phyloP scores from a whole-genome alignment of 2,888 invertebrate genomes.

The Helicoverpa assulta region DNA sequence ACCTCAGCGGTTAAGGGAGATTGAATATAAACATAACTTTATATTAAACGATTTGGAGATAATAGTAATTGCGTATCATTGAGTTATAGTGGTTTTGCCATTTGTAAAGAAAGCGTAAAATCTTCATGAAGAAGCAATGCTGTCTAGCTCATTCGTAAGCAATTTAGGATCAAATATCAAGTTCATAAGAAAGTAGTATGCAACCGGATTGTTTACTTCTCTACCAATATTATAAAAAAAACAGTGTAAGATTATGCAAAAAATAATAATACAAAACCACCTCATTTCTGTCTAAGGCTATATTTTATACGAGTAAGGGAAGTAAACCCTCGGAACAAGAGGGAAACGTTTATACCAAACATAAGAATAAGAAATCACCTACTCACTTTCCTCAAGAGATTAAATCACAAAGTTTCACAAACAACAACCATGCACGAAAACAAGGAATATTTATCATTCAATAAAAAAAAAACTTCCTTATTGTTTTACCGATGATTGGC shows the following conservation, averaged over 20 bases:
- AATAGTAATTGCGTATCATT: neutral
- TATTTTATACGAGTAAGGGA: too few relatives aligned
- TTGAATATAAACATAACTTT: slow-evolving; percentile 6
- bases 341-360: neutral
- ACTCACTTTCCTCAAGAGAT: slow-evolving; percentile 7
- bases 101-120: too few relatives aligned
- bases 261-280: too few relatives aligned
- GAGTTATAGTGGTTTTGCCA: neutral
- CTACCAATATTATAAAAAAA: too few relatives aligned
- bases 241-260: too few relatives aligned
- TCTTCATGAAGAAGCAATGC: too few relatives aligned
- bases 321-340: too few relatives aligned
- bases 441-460: slow-evolving; percentile 32
- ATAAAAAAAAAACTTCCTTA: slow-evolving; percentile 37
- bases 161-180: too few relatives aligned
- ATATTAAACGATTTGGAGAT: neutral
- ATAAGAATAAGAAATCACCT: neutral
- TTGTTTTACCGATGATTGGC: slow-evolving; percentile 47
- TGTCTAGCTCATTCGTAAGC: too few relatives aligned
- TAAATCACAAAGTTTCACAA: slow-evolving; percentile 21
- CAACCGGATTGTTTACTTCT: too few relatives aligned
- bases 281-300: too few relatives aligned
- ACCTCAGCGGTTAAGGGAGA: neutral
- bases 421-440: slow-evolving; percentile 25
- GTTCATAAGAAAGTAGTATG: too few relatives aligned